Percentiles rank a stretch among this genome's conserved stretches.
Conservation (phyloP, 2,113 vertebrate species). For the Deroptyus accipitrinus region DNA sequence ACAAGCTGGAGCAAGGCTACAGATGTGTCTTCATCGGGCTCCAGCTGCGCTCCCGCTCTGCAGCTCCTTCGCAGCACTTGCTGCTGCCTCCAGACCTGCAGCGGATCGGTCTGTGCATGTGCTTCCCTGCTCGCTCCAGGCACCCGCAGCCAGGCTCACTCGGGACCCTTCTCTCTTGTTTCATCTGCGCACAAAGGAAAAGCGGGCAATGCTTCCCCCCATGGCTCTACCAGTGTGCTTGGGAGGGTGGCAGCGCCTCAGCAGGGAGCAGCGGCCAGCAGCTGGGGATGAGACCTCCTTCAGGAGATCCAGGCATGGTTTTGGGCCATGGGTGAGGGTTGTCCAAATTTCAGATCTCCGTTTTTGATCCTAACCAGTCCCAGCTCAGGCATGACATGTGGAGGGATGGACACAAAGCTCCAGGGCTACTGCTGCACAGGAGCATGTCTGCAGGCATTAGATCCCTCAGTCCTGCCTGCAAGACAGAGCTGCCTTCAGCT, state of each 20-base stretch:
- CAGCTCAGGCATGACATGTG: not conserved
- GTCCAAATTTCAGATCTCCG: not conserved
- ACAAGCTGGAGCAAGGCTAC: not conserved
- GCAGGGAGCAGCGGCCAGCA: not conserved
- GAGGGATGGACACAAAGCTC: not conserved
- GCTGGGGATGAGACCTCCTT: not conserved
- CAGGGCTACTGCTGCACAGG: not conserved
- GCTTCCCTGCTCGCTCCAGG: not conserved
- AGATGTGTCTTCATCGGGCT: not conserved
- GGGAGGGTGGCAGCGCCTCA: accelerated
- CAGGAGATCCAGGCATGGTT: not conserved
- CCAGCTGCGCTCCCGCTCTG: not conserved
- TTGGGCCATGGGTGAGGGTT: not conserved
- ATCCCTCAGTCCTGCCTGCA: not conserved
- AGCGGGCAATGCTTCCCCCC: accelerated
- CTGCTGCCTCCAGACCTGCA: not conserved
- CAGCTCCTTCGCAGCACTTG: not conserved
- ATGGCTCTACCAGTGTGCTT: accelerated
- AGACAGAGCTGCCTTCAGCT: not conserved
- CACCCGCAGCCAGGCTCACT: not conserved
- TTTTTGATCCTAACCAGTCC: not conserved
- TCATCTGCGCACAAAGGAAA: accelerated
- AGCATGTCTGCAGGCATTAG: not conserved
- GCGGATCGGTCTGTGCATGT: not conserved
- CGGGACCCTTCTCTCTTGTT: not conserved